Evolutionary conservation across 2,888 invertebrate species (phyloP).

Genomic region (Agrotis segetum): DNA sequence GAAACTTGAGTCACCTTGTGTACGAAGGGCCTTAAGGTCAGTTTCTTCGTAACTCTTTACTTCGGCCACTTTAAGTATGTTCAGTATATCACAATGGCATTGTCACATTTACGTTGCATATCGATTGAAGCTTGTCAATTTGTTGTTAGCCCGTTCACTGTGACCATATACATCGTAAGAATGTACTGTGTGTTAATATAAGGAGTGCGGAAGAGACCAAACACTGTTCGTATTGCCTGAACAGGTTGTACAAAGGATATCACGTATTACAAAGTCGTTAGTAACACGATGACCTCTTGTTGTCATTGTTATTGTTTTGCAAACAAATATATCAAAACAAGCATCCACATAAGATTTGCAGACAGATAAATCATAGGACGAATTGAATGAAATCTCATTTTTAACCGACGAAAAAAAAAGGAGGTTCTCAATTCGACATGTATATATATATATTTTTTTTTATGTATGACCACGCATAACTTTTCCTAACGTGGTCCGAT

Average conservation of each 20-base stretch:
- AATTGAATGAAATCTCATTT: neutral
- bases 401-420: no score
- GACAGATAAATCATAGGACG: neutral
- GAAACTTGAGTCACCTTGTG: no score
- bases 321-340: neutral
- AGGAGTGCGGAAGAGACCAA: conserved; percentile 32
- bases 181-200: conserved; percentile 15
- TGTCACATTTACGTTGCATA: conserved; percentile 4
- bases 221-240: neutral
- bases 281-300: conserved; percentile 9
- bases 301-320: conserved; percentile 23
- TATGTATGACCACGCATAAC: no score
- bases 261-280: conserved; percentile 43
- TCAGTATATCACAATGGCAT: neutral
- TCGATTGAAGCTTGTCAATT: neutral
- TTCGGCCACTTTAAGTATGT: no score
- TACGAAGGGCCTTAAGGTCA: no score
- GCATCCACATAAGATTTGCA: no score
- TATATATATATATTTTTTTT: no score
- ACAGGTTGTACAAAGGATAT: conserved; percentile 36
- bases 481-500: no score
- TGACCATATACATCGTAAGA: conserved; percentile 13
- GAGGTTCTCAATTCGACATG: no score
- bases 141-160: neutral
- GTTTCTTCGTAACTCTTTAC: no score